Percentiles rank a stretch among this genome's conserved stretches.
These are phyloP conservation scores for Oryzias curvinotus DNA, from an alignment of 2,113 vertebrate genomes.

Conservation along the genomic window DNA sequence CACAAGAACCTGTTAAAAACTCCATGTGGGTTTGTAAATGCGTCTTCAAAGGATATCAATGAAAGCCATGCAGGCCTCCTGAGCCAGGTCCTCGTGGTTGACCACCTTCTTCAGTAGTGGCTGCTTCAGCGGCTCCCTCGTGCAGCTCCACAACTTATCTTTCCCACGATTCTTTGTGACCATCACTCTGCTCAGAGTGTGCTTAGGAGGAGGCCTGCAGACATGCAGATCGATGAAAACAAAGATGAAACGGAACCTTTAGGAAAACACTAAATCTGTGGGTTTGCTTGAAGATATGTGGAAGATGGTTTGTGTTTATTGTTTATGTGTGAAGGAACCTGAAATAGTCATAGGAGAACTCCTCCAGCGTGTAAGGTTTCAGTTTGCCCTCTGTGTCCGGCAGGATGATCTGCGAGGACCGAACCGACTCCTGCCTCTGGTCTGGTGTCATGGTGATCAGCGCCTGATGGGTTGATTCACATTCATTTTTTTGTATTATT, in stretches of 20 bases:
- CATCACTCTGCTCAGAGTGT: slow-evolving; percentile 96
- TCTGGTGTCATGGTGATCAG: slow-evolving; percentile 96
- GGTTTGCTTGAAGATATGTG: too few relatives aligned
- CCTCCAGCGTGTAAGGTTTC: slow-evolving; percentile 95
- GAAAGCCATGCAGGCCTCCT: slow-evolving; percentile 95
- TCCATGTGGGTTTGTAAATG: too few relatives aligned
- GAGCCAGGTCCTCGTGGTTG: slow-evolving; percentile 89
- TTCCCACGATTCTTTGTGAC: slow-evolving; percentile 94
- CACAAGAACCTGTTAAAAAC: too few relatives aligned
- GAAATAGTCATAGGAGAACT: slow-evolving; percentile 96
- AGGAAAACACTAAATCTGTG: too few relatives aligned
- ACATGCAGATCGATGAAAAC: not conserved
- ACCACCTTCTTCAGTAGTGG: slow-evolving; percentile 93
- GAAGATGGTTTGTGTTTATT: not conserved
- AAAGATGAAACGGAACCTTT: not conserved
- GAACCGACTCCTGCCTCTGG: slow-evolving; percentile 89
- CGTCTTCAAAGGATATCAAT: slow-evolving; percentile 86
- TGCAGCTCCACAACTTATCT: slow-evolving; percentile 95
- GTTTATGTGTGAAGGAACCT: slow-evolving; percentile 73
- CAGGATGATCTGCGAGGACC: slow-evolving; percentile 81
- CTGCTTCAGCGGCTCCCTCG: slow-evolving; percentile 92
- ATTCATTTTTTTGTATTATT: too few relatives aligned
- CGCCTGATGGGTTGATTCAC: slow-evolving; percentile 73
- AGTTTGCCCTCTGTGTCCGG: slow-evolving; percentile 80
- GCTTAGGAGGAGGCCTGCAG: slow-evolving; percentile 92